Conservation (phyloP, 2,888 invertebrate species). For the Cloeon dipterum region DNA sequence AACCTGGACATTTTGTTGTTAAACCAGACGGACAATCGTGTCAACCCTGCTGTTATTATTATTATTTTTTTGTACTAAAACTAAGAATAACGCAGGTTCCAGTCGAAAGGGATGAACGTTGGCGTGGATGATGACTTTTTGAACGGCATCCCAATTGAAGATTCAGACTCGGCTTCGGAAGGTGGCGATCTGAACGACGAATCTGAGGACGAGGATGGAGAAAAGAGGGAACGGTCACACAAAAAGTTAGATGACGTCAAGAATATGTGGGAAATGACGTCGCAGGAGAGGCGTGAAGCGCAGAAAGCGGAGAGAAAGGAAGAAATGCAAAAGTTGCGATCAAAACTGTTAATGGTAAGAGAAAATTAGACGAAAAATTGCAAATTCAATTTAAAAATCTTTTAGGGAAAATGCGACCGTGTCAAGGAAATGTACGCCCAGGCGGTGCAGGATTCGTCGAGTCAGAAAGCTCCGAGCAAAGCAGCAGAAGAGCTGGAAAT, state of each 20-base stretch:
- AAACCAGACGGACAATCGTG: no score
- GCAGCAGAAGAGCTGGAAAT: conserved; percentile 23
- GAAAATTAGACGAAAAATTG: neutral
- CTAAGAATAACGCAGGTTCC: no score
- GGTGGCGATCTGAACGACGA: neutral
- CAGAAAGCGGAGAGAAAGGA: conserved; percentile 64
- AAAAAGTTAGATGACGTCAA: conserved; percentile 64
- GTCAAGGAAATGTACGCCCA: conserved; percentile 85
- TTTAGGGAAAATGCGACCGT: conserved; percentile 66
- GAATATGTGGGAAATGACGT: conserved; percentile 15
- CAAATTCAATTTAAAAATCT: conserved; percentile 8
- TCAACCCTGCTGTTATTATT: no score
- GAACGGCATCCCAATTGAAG: conserved; percentile 48
- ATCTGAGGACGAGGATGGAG: conserved; percentile 23
- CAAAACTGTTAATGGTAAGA: conserved; percentile 53
- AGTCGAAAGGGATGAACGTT: conserved; percentile 60
- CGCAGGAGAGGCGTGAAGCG: conserved; percentile 21
- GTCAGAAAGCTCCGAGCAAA: conserved; percentile 24
- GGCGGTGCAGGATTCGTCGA: conserved; percentile 49
- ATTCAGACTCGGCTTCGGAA: conserved; percentile 42
- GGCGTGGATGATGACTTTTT: conserved; percentile 53
- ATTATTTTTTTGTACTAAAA: no score
- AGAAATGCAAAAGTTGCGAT: conserved; percentile 69
- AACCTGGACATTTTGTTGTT: no score
- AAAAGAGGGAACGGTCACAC: conserved; percentile 25